Percentiles rank a stretch among this genome's conserved stretches.
Conservation (phyloP, 2,797 vertebrate genomes). For the Gadopsis bispinosus region DNA sequence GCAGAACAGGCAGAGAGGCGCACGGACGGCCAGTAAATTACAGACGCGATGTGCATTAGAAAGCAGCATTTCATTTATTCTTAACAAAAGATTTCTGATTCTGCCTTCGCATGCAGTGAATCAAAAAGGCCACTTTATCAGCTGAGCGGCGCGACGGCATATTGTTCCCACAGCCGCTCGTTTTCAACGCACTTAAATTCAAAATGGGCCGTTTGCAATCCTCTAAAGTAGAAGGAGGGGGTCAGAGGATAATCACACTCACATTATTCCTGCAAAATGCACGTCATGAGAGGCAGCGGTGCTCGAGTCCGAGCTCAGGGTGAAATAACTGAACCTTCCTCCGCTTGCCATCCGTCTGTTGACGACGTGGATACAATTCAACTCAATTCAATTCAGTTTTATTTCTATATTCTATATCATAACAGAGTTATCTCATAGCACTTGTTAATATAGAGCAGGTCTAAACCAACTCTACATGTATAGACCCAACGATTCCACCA, state of each 20-base stretch:
- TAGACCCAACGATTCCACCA: too few relatives aligned
- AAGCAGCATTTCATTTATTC: slow-evolving; percentile 23
- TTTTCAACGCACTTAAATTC: slow-evolving; percentile 25
- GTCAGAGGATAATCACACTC: slow-evolving; percentile 47
- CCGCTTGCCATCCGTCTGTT: neutral
- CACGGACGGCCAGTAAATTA: slow-evolving; percentile 1
- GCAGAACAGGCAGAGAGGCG: neutral
- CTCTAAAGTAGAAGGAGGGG: slow-evolving; percentile 3
- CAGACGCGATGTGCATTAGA: neutral
- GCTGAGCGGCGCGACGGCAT: neutral
- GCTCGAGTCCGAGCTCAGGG: slow-evolving; percentile 10
- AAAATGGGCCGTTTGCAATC: slow-evolving; percentile 35
- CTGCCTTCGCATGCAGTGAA: neutral
- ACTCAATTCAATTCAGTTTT: too few relatives aligned
- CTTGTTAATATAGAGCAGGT: too few relatives aligned
- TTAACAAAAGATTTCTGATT: slow-evolving; percentile 15
- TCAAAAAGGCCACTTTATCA: slow-evolving; percentile 8
- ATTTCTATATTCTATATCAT: too few relatives aligned
- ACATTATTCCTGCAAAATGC: slow-evolving; percentile 50
- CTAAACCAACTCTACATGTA: too few relatives aligned
- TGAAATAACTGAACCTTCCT: slow-evolving; percentile 22
- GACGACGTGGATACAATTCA: slow-evolving; percentile 1
- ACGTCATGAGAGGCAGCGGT: slow-evolving; percentile 1
- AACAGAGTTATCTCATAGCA: too few relatives aligned
- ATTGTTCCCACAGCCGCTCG: neutral